Evolutionary conservation across 1,140 invertebrate species (phyloP).

Genomic region (Holotrichia oblita): DNA sequence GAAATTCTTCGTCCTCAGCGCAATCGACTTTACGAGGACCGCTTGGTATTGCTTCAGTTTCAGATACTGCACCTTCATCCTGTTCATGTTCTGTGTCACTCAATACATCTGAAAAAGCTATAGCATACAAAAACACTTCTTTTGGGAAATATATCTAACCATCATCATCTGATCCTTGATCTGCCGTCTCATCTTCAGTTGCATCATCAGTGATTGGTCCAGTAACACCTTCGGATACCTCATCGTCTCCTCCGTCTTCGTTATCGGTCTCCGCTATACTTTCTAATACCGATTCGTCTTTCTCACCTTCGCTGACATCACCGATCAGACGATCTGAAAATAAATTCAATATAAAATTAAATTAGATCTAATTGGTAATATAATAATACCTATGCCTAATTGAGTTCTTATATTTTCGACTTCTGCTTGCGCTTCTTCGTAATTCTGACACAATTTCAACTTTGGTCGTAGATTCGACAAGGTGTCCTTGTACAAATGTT

Average conservation of each 20-base stretch:
- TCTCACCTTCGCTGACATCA: conserved; percentile 60
- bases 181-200: conserved; percentile 59
- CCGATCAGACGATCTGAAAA: conserved; percentile 40
- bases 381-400: conserved; percentile 57
- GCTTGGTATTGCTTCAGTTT: conserved; percentile 58
- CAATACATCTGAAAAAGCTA: conserved; percentile 46
- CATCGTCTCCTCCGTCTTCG: conserved; percentile 65
- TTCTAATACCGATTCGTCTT: conserved; percentile 63
- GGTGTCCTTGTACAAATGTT: conserved; percentile 88
- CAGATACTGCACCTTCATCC: conserved; percentile 57
- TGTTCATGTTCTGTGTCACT: conserved; percentile 51
- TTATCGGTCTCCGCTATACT: conserved; percentile 71
- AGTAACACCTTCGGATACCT: conserved; percentile 62
- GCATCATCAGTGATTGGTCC: conserved; percentile 60
- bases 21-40: conserved; percentile 57
- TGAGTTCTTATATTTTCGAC: conserved; percentile 70
- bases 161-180: conserved; percentile 60
- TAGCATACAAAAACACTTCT: not conserved
- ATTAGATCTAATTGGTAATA: no score
- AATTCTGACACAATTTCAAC: conserved; percentile 71
- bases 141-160: conserved; percentile 54
- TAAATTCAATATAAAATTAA: not conserved
- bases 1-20: conserved; percentile 90
- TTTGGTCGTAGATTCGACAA: conserved; percentile 82
- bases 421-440: conserved; percentile 79